Base-by-base conservation (phyloP, 2,113 vertebrate species). In the Microtus montanus region DNA sequence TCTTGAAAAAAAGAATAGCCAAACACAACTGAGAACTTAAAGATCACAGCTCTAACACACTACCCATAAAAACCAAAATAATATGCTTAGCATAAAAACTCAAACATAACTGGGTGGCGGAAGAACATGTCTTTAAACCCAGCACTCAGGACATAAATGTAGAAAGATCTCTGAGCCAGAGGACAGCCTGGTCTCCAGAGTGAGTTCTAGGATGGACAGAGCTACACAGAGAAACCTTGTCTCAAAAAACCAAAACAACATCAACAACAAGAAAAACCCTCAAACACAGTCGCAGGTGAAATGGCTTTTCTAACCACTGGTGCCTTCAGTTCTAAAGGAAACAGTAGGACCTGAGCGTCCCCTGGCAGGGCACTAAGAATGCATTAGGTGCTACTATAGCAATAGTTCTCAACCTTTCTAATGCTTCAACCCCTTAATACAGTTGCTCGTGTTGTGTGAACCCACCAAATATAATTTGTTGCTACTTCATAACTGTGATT, bases 11-110 rank as follows among this genome's bases (percentile, higher is more conserved):
- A 20, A 58, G 58, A 58, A 58, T 20, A 58, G 58, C 19, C 19
- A 58, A 58, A 58, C 19, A 58, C 63, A 64, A 64, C 30, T 38
- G 20, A 94, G 9, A 94, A 88, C 14, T 22, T 91, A 91, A 26
- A 85, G 41, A 88, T 68, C 54, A 91, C 0, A 93, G 58, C 28
- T 92, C 71, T 78, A 64, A 95, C 5, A 95, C 1, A 91, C 24
- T 78, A 88, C 30, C 44, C 41, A 64, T n/a, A 91, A 93, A 74
- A 91, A 41, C 91, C 66, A 54, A 89, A 93, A 80, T 12, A 83
- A 77, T 64, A 91, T 12, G 35, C 11, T 41, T 68, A 92, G 41
- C 52, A 83, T 87, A 52, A 96, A 87, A 85, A 75, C 35, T 79
- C 70, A 84, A 94, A 90, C 35, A 35, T 64, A 93, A 68, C 66